phyloP scores from a whole-genome alignment of 53 echinoderm and acorn worm genomes.

The Zoroaster sp. region DNA sequence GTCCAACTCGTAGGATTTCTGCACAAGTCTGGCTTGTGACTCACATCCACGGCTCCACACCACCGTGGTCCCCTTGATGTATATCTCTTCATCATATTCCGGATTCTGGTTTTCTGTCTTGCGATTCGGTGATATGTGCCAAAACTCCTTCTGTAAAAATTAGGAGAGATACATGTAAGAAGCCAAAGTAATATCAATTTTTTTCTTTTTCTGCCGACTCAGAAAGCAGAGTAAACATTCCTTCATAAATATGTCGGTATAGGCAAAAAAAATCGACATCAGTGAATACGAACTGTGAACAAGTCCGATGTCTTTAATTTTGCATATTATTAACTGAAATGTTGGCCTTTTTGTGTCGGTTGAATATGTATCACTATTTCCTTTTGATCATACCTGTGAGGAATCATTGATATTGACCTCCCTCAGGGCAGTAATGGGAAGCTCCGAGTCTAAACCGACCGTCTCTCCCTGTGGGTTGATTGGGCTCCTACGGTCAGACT shows the following conservation, averaged over 20 bases:
- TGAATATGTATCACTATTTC: too few relatives aligned
- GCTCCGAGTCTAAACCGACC: conserved; percentile 33
- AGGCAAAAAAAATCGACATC: too few relatives aligned
- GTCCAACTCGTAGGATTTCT: conserved; percentile 74
- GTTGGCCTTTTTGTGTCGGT: too few relatives aligned
- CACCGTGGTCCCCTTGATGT: conserved; percentile 73
- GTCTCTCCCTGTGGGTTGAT: neutral
- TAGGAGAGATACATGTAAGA: neutral
- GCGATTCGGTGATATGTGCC: conserved; percentile 55
- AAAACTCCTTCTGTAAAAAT: conserved; percentile 48
- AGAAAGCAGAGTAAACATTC: too few relatives aligned
- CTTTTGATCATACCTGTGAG: conserved; percentile 45
- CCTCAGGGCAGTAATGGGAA: conserved; percentile 69
- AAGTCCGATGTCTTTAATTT: too few relatives aligned
- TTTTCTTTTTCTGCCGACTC: too few relatives aligned
- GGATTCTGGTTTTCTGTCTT: conserved; percentile 9
- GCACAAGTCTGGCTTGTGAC: conserved; percentile 62
- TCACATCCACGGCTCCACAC: conserved; percentile 88
- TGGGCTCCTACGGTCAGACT: conserved; percentile 66
- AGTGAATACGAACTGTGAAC: too few relatives aligned
- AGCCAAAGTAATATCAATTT: neutral
- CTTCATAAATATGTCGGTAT: too few relatives aligned
- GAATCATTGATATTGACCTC: conserved; percentile 66
- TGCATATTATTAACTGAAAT: too few relatives aligned
- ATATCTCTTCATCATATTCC: conserved; percentile 89